Base-by-base conservation (phyloP, 2,797 vertebrate genomes). In the Microchirus variegatus region DNA sequence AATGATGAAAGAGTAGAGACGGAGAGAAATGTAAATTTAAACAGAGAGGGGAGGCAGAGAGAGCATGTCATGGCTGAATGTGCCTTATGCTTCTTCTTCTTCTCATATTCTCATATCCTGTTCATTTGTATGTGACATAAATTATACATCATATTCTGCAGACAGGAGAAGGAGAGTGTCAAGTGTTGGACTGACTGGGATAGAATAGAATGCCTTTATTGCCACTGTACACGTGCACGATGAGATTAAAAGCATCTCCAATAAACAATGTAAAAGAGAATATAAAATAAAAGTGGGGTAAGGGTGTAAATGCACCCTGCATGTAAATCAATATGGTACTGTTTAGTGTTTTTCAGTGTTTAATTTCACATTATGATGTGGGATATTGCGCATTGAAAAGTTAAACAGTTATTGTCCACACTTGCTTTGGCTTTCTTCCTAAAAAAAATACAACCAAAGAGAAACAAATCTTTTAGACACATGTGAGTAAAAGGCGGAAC, bases 401-500 rank as follows among this genome's bases (percentile, higher is more conserved):
- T n/a, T n/a, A n/a, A n/a, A n/a, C n/a, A n/a, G n/a, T n/a, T n/a
- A n/a, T n/a, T n/a, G n/a, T n/a, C 48, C 18, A 60, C 51, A 68
- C 48, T 46, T 48, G 44, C 67, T 16, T 18, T 10, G 19, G 5
- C 50, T 41, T 17, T 51, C 43, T 53, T 50, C 47, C 48, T 54
- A 42, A 52, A 35, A 57, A 42, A 52, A 35, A 44, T 38, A 59
- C 53, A 16, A 19, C 57, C 66, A 73, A 78, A 63, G 53, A 68
- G 44, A 52, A 17, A 36, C 37, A 73, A 81, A 81, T 81, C 81
- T 67, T 55, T 80, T 68, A 61, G 66, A 77, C 52, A 56, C 31
- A 45, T 35, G 36, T 50, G 17, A 8, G 17, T 52, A 14, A 48
- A 56, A 13, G 50, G 12, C 14, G 37, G 49, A 40, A 53, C 15